Percentiles rank a stretch among this genome's conserved stretches.
phyloP scores from a whole-genome alignment of 2,888 invertebrate species.

The Scotopteryx bipunctaria region DNA sequence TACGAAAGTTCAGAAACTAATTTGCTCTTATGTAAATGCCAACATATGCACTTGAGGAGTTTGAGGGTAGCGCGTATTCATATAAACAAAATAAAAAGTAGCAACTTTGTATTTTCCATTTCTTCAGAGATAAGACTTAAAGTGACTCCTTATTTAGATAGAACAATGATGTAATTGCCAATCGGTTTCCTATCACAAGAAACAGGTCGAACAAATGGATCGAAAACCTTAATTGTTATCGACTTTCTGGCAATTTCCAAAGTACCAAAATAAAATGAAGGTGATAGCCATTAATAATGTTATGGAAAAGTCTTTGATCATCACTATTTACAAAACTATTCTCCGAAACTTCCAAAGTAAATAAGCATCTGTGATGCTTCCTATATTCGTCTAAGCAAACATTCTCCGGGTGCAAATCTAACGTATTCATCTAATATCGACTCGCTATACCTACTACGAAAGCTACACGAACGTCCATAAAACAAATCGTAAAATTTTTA shows the following conservation, averaged over 20 bases:
- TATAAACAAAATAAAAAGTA: no score
- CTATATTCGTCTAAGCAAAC: conserved; percentile 35
- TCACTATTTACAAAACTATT: conserved; percentile 22
- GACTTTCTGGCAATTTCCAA: conserved; percentile 7
- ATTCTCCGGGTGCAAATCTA: conserved; percentile 26
- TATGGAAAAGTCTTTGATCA: conserved; percentile 33
- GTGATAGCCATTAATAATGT: not conserved
- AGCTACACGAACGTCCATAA: conserved; percentile 17
- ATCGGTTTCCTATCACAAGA: no score
- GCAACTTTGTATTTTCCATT: no score
- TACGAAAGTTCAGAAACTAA: no score
- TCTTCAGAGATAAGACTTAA: no score
- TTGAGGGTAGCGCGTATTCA: no score
- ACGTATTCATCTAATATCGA: conserved; percentile 35
- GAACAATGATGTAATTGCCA: no score
- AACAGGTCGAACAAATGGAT: no score
- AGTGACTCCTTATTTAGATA: no score
- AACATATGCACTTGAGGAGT: no score
- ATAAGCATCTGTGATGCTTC: conserved; percentile 44
- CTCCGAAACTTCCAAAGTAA: conserved; percentile 46
- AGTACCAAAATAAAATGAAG: conserved; percentile 4
- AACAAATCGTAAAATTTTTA: conserved; percentile 34
- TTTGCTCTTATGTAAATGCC: no score
- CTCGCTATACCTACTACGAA: not conserved
- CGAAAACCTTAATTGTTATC: not conserved